phyloP scores from a whole-genome alignment of 30 jellyfish, hydroid and myxozoan genomes.

The Pseudorhiza aurosa region DNA sequence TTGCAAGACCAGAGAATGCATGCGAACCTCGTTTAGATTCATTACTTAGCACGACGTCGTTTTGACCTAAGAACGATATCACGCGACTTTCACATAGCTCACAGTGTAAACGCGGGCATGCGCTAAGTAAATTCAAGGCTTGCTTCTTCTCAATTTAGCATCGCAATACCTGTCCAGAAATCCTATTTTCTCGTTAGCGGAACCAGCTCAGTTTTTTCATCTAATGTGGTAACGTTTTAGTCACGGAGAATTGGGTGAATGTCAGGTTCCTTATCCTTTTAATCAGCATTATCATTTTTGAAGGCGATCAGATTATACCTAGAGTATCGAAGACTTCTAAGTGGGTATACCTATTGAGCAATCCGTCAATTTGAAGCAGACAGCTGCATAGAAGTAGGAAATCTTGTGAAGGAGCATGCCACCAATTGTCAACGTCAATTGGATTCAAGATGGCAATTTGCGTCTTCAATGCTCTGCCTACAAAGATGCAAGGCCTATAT shows the following conservation, averaged over 20 bases:
- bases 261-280: not conserved
- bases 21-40: no score
- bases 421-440: not conserved
- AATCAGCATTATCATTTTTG: not conserved
- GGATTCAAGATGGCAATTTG: conserved; percentile 5
- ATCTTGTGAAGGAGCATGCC: not conserved
- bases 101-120: no score
- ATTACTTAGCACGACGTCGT: no score
- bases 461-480: not conserved
- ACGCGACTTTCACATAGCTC: no score
- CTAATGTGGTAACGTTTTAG: not conserved
- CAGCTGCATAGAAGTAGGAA: not conserved
- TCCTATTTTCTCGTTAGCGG: no score
- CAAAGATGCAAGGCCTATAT: not conserved
- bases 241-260: not conserved
- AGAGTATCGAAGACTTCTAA: not conserved
- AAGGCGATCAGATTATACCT: not conserved
- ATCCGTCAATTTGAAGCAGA: not conserved
- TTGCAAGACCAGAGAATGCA: no score
- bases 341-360: not conserved
- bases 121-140: not conserved
- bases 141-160: no score
- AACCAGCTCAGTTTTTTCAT: not conserved
- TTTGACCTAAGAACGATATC: no score
- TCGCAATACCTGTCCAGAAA: no score